Percentiles rank a stretch among this genome's conserved stretches.
These are phyloP conservation scores for Onychomys arenicola DNA, from an alignment of 2,797 vertebrate species.

Conservation along the genomic window DNA sequence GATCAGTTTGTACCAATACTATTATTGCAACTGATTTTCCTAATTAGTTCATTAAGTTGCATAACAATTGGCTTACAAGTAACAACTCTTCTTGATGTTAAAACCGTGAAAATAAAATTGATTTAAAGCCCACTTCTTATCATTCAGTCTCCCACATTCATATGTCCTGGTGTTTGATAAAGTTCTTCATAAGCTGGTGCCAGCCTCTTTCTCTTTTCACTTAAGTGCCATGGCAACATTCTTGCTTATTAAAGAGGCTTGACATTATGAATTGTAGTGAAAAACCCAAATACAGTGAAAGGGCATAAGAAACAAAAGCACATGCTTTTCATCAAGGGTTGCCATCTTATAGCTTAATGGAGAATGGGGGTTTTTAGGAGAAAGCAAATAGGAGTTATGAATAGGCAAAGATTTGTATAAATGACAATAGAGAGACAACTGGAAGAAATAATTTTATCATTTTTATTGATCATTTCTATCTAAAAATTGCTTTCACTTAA, in stretches of 20 bases:
- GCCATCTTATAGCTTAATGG: neutral
- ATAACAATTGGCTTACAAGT: constrained; percentile 91
- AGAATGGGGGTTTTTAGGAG: constrained; percentile 31
- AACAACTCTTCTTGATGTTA: constrained; percentile 90
- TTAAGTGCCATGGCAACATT: constrained; percentile 82
- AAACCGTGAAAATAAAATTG: constrained; percentile 90
- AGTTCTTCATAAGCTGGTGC: constrained; percentile 74
- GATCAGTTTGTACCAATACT: constrained; percentile 89
- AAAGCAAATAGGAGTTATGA: constrained; percentile 41
- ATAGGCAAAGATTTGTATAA: neutral
- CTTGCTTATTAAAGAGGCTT: constrained; percentile 86
- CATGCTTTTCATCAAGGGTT: constrained; percentile 85
- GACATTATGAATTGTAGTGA: constrained; percentile 79
- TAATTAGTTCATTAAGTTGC: constrained; percentile 92
- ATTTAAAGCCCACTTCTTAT: constrained; percentile 88
- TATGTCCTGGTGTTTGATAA: constrained; percentile 86
- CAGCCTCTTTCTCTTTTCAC: constrained; percentile 74
- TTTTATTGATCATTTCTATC: neutral
- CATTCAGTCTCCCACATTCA: constrained; percentile 87
- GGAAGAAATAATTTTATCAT: neutral
- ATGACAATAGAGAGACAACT: neutral
- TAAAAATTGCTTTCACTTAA: constrained; percentile 7
- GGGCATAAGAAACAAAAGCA: constrained; percentile 84
- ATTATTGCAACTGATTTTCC: constrained; percentile 90
- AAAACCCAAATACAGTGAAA: constrained; percentile 69